Evolutionary conservation across 2,797 vertebrate genomes (phyloP), one percentile per base, ranked within the genome.

Genomic region (Halcyon smyrnensis): DNA sequence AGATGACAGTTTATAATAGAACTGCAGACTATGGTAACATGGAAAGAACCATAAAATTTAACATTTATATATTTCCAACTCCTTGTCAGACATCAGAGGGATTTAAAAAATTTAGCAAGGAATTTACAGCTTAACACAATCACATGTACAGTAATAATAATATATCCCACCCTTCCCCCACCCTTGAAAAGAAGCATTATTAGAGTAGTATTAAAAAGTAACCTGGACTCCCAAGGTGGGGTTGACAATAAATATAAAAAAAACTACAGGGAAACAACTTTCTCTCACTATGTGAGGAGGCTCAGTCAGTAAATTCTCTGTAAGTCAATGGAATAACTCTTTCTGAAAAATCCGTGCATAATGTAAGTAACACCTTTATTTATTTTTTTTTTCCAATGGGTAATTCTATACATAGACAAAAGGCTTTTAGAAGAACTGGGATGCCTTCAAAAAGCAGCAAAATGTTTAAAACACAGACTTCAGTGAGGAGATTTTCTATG

Each of bases 31-130:
- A 90, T 54, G 83, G 87, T 93, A 96, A 98, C 95, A 97, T 0
- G 68, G 96, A 97, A 98, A 97, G 97, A 96, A 84, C 0, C 89
- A 95, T 97, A 97, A 97, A 97, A 96, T 96, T 57, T 91, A 97
- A 95, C 84, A 90, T 97, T 98, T 96, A 94, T 96, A 51, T 96
- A 97, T 97, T 97, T 98, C 96, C 97, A 98, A 95, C 77, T 97
- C 75, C 91, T 97, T 95, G 94, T 95, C 96, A 97, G 94, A 97
- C 81, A 94, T 98, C 94, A 98, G 90, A 97, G 69, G 74, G 93
- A 95, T 97, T 97, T 96, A 73, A 95, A 98, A 97, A 96, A 96
- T 95, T 87, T 95, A 96, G 73, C 20, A 17, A 96, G 86, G 96
- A 96, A 97, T 98, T 98, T 97, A 97, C 94, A 95, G 89, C 79